Evolutionary conservation across 2,888 invertebrate species (phyloP).

Genomic region (Empis stercorea): DNA sequence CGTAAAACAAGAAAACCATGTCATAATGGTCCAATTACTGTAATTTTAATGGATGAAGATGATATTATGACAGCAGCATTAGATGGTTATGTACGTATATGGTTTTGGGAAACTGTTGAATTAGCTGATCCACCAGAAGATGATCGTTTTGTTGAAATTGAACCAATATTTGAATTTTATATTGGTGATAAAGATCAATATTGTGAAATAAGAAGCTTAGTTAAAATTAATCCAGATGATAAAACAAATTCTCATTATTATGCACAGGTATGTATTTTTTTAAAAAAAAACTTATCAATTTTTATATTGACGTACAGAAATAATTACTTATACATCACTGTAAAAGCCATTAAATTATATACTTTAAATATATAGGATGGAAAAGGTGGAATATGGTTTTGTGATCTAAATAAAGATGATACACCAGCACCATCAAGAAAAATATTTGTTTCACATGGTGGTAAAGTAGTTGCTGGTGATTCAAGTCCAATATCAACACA

Average conservation of each 20-base stretch:
- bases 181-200: slow-evolving; percentile 32
- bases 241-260: slow-evolving; percentile 46
- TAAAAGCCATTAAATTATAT: neutral
- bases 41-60: slow-evolving; percentile 25
- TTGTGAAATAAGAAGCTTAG: slow-evolving; percentile 28
- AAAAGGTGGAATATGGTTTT: slow-evolving; percentile 67
- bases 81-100: slow-evolving; percentile 68
- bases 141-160: slow-evolving; percentile 64
- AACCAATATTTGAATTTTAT: slow-evolving; percentile 73
- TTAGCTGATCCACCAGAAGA: slow-evolving; percentile 73
- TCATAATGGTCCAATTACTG: slow-evolving; percentile 56
- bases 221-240: slow-evolving; percentile 31
- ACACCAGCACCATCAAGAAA: slow-evolving; percentile 35
- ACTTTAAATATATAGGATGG: slow-evolving; percentile 52
- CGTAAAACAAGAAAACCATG: slow-evolving; percentile 58
- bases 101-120: slow-evolving; percentile 89
- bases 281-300: too few species aligned
- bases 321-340: too few species aligned
- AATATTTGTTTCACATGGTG: slow-evolving; percentile 61
- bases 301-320: too few species aligned
- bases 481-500: slow-evolving; percentile 56
- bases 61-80: slow-evolving; percentile 41
- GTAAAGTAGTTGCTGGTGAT: slow-evolving; percentile 54
- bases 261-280: slow-evolving; percentile 51
- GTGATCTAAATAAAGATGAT: slow-evolving; percentile 49